Evolutionary conservation across 2,113 vertebrate genomes (phyloP).

Genomic region (Aegithalos caudatus): DNA sequence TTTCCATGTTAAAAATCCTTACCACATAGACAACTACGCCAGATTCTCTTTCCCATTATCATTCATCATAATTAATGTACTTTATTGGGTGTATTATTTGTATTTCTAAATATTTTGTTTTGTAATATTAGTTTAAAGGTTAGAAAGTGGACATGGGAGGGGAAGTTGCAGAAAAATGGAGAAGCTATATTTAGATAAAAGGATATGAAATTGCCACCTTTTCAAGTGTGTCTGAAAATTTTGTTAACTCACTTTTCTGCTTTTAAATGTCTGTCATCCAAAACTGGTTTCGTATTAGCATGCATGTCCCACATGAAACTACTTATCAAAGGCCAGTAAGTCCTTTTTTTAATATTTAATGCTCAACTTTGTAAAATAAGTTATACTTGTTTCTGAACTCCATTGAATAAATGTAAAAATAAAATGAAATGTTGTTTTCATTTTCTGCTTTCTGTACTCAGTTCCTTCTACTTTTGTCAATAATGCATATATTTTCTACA

Average conservation of each 20-base stretch:
- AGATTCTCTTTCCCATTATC: conserved; percentile 85
- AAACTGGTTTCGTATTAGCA: background rate
- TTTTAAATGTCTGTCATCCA: background rate
- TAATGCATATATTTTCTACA: background rate
- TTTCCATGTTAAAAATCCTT: conserved; percentile 86
- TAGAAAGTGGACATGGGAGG: background rate
- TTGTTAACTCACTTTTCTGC: background rate
- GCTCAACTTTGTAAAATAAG: conserved; percentile 2
- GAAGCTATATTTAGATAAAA: background rate
- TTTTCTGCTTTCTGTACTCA: background rate
- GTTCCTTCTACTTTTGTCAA: background rate
- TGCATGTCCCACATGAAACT: background rate
- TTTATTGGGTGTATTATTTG: conserved; percentile 92
- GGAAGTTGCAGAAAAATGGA: background rate
- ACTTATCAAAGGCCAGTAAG: background rate
- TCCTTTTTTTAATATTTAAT: background rate
- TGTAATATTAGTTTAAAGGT: background rate
- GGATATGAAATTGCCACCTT: background rate
- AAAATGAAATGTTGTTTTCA: background rate
- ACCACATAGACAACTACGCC: conserved; percentile 92
- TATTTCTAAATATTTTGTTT: conserved; percentile 77
- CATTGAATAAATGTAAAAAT: background rate
- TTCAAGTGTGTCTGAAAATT: background rate
- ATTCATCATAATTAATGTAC: conserved; percentile 86
- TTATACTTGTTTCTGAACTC: background rate